Percentiles rank a stretch among this genome's conserved stretches.
These are phyloP conservation scores for Rhabdornis inornatus DNA, from an alignment of 2,113 vertebrate genomes.

Conservation along the genomic window DNA sequence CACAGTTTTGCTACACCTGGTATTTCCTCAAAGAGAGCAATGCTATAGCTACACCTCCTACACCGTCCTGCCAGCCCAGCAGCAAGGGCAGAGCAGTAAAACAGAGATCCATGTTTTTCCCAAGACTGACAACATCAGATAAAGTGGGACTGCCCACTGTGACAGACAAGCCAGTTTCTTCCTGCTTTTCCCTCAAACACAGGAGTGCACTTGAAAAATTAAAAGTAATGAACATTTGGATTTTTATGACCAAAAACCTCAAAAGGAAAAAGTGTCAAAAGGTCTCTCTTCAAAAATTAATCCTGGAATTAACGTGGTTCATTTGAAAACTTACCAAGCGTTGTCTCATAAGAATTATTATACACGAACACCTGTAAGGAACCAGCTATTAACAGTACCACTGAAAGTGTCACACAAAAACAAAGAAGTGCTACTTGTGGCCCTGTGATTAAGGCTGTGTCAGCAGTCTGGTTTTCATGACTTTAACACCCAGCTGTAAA, in stretches of 20 bases:
- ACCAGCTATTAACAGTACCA: background rate
- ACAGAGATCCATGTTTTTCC: background rate
- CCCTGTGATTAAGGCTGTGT: conserved; percentile 12
- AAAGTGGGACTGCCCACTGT: background rate
- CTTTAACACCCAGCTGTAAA: conserved; percentile 38
- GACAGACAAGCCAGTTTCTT: background rate
- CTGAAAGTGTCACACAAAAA: background rate
- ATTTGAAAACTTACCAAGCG: conserved; percentile 13
- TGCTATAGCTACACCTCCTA: background rate
- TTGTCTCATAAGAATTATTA: background rate
- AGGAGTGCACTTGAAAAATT: background rate
- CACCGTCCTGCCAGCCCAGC: background rate
- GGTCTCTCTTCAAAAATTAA: conserved; percentile 14
- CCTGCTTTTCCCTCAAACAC: background rate
- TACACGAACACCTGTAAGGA: background rate
- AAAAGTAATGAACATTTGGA: background rate
- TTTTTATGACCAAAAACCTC: conserved; percentile 20
- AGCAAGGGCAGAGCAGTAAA: background rate
- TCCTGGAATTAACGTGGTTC: background rate
- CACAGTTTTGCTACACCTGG: background rate
- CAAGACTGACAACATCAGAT: background rate
- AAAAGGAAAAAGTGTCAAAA: background rate
- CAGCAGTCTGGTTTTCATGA: conserved; percentile 27
- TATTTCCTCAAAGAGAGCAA: background rate
- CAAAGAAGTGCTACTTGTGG: conserved; percentile 36